Evolutionary conservation across 2,888 invertebrate genomes (phyloP).

Genomic region (Cryptocheilus praepositus): DNA sequence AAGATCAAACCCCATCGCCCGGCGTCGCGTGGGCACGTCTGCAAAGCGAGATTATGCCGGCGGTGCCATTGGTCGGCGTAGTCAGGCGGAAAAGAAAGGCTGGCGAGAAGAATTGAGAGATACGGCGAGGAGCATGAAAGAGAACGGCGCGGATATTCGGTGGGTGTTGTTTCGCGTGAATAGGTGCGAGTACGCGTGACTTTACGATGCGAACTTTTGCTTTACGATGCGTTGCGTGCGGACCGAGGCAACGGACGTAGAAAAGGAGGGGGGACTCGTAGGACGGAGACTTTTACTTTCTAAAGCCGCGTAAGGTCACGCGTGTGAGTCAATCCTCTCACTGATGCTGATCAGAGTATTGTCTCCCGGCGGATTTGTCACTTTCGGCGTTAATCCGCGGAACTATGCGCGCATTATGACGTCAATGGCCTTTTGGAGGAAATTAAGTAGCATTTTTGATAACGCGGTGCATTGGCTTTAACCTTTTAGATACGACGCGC

Average conservation of each 20-base stretch:
- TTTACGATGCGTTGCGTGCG: conserved; percentile 13
- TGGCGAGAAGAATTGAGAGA: background rate
- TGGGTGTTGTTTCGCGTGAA: conserved; percentile 11
- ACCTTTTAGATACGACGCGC: too few species aligned
- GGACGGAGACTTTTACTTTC: conserved; percentile 62
- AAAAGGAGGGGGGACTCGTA: conserved; percentile 20
- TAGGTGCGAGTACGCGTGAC: background rate
- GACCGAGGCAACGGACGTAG: background rate
- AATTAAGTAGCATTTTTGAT: too few species aligned
- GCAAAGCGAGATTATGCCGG: conserved; percentile 20
- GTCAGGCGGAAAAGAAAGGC: conserved; percentile 19
- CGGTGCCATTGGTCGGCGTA: too few species aligned
- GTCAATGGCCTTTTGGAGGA: too few species aligned
- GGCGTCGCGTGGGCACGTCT: conserved; percentile 33
- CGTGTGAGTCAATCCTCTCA: conserved; percentile 40
- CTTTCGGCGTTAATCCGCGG: too few species aligned
- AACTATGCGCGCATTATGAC: too few species aligned
- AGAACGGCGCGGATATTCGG: conserved; percentile 9
- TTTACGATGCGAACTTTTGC: conserved; percentile 27
- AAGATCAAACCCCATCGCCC: background rate
- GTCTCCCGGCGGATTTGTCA: too few species aligned
- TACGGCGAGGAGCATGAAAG: too few species aligned
- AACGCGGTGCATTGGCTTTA: too few species aligned
- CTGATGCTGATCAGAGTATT: too few species aligned
- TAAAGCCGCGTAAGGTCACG: conserved; percentile 54